These are phyloP conservation scores for Coleophora flavipennella DNA, from an alignment of 2,888 invertebrate species.

Conservation along the genomic window DNA sequence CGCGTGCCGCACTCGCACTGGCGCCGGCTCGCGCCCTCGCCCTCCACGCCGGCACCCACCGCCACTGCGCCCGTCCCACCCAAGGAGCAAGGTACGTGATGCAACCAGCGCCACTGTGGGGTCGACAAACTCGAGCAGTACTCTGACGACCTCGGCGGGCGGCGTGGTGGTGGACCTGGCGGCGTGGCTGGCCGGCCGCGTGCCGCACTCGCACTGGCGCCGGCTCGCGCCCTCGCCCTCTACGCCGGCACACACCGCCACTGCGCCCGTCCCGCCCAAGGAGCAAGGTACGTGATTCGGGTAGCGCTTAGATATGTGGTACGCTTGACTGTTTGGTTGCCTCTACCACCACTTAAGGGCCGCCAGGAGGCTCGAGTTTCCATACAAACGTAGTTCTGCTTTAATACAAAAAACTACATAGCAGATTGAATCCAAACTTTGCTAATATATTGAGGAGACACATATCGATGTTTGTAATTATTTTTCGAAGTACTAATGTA, in stretches of 20 bases:
- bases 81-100: no score
- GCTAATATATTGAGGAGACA: no score
- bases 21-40: slow-evolving; percentile 37
- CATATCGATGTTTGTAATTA: no score
- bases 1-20: slow-evolving; percentile 51
- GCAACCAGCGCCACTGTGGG: slow-evolving; percentile 16
- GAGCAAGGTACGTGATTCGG: no score
- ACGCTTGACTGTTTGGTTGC: no score
- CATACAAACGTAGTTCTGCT: no score
- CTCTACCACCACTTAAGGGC: no score
- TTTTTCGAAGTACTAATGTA: no score
- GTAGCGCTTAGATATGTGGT: no score
- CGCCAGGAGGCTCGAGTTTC: no score
- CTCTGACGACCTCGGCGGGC: slow-evolving; percentile 27
- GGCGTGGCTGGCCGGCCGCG: slow-evolving; percentile 62
- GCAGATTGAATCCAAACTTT: no score
- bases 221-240: slow-evolving; percentile 29
- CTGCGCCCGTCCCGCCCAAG: background rate
- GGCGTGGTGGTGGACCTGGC: slow-evolving; percentile 65
- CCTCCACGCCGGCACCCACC: slow-evolving; percentile 12
- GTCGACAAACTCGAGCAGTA: slow-evolving; percentile 20
- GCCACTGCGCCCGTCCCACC: background rate
- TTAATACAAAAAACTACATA: no score
- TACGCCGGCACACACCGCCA: slow-evolving; percentile 5
- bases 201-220: slow-evolving; percentile 54